Evolutionary conservation across 2,888 invertebrate species (phyloP).

Genomic region (Orchestes rusci): DNA sequence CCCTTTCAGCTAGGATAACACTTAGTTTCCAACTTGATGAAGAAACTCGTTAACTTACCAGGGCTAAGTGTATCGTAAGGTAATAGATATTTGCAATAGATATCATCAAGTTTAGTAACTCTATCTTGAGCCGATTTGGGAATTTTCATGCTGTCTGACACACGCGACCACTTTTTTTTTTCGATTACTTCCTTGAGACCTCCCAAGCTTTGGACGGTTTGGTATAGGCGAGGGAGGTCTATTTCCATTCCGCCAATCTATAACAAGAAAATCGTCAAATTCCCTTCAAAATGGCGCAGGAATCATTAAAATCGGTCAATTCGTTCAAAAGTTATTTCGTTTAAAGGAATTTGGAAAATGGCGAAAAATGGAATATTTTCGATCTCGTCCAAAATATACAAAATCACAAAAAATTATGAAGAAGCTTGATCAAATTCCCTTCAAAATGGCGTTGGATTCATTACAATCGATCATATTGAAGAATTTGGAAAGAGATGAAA

Average conservation of each 20-base stretch:
- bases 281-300: no score
- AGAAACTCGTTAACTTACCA: slow-evolving; percentile 42
- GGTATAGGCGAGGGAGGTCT: slow-evolving; percentile 78
- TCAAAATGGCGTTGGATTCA: no score
- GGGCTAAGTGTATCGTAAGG: slow-evolving; percentile 80
- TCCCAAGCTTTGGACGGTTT: slow-evolving; percentile 76
- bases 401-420: no score
- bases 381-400: no score
- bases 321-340: no score
- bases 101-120: slow-evolving; percentile 75
- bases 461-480: no score
- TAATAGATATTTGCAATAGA: slow-evolving; percentile 84
- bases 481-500: no score
- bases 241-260: slow-evolving; percentile 87
- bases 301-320: no score
- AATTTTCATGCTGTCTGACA: slow-evolving; percentile 83
- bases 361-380: no score
- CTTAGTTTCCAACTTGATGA: not conserved
- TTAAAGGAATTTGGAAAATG: no score
- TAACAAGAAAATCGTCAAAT: no score
- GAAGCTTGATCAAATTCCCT: no score
- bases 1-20: slow-evolving; percentile 56
- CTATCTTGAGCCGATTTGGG: slow-evolving; percentile 72
- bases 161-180: slow-evolving; percentile 80
- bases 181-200: slow-evolving; percentile 82